A percentile compares a stretch with the other conserved stretches of the same genome.
phyloP scores from a whole-genome alignment of 2,113 vertebrate species.

The Charina bottae region DNA sequence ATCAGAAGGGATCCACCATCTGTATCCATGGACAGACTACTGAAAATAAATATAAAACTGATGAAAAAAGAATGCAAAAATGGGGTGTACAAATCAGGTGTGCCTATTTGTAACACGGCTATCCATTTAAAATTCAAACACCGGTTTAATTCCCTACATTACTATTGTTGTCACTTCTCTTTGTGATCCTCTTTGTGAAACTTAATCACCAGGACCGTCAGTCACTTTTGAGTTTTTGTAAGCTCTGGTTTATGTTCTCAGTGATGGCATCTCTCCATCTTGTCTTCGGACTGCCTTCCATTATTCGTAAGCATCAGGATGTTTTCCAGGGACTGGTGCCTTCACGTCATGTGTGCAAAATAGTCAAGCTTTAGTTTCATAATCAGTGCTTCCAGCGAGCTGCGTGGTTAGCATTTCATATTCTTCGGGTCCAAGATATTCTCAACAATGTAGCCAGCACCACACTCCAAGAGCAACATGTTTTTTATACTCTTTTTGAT shows the following conservation, averaged over 20 bases:
- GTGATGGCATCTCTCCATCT: not conserved
- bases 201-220: not conserved
- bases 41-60: not conserved
- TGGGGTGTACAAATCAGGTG: not conserved
- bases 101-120: not conserved
- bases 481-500: not conserved
- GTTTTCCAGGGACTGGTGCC: too few species aligned
- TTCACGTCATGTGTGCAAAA: too few species aligned
- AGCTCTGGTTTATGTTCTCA: not conserved
- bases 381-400: not conserved
- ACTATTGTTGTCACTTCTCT: not conserved
- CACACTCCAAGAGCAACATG: not conserved
- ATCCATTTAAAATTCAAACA: not conserved
- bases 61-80: not conserved
- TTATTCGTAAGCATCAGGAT: not conserved
- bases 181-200: not conserved
- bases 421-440: not conserved
- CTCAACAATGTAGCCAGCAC: not conserved
- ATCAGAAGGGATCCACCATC: not conserved
- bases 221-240: not conserved
- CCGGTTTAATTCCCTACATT: not conserved
- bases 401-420: not conserved
- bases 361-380: not conserved
- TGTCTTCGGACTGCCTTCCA: not conserved
- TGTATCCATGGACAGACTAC: not conserved